Evolutionary conservation across 1,140 invertebrate species (phyloP).

Genomic region (Aphelenchoides fujianensis): DNA sequence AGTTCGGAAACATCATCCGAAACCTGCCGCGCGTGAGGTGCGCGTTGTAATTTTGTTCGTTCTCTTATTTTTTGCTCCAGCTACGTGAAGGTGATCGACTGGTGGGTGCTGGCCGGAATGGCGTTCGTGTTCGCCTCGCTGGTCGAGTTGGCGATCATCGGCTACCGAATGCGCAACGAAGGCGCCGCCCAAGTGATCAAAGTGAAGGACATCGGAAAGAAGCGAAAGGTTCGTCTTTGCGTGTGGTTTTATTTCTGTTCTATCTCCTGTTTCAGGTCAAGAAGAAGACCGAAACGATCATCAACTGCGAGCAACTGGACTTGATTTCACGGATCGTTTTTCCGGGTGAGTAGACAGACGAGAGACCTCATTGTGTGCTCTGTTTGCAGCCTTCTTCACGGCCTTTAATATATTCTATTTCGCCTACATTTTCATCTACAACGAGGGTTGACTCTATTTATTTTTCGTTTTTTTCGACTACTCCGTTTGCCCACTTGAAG

Average conservation of each 20-base stretch:
- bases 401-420: slow-evolving; percentile 45
- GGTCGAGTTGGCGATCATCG: slow-evolving; percentile 54
- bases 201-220: slow-evolving; percentile 34
- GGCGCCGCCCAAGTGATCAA: slow-evolving; percentile 11
- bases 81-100: slow-evolving; percentile 51
- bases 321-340: slow-evolving; percentile 43
- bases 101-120: slow-evolving; percentile 46
- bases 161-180: slow-evolving; percentile 46
- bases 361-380: background rate
- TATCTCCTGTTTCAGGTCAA: slow-evolving; percentile 12
- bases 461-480: too few species aligned
- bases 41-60: too few species aligned
- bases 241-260: background rate
- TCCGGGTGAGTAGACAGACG: slow-evolving; percentile 39
- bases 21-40: slow-evolving; percentile 60
- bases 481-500: too few species aligned
- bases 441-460: background rate
- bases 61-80: slow-evolving; percentile 6
- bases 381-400: slow-evolving; percentile 37
- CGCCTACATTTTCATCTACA: slow-evolving; percentile 33
- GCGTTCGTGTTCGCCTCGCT: slow-evolving; percentile 56
- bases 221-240: slow-evolving; percentile 28
- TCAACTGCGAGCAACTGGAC: slow-evolving; percentile 49
- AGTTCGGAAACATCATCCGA: slow-evolving; percentile 58
- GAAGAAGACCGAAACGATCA: slow-evolving; percentile 43